phyloP scores from a whole-genome alignment of 2,113 vertebrate genomes.

The Trematomus loennbergii region DNA sequence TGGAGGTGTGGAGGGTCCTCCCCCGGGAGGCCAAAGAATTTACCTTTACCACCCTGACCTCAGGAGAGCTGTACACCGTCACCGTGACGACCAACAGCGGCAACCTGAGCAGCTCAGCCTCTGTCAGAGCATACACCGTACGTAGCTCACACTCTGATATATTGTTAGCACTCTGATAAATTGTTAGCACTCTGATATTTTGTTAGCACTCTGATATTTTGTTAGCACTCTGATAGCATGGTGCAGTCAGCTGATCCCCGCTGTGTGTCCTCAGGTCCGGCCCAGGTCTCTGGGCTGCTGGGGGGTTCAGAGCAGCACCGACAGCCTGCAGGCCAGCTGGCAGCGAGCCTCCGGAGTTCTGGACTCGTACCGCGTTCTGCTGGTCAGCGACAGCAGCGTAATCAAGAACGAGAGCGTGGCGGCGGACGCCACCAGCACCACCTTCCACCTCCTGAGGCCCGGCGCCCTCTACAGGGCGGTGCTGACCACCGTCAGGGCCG shows the following conservation, averaged over 20 bases:
- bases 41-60: conserved; percentile 86
- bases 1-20: conserved; percentile 82
- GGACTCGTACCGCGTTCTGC: conserved; percentile 90
- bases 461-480: conserved; percentile 94
- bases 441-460: conserved; percentile 87
- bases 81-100: conserved; percentile 89
- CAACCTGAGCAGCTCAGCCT: conserved; percentile 87
- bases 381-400: conserved; percentile 93
- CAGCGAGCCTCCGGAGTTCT: conserved; percentile 82
- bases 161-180: too few relatives aligned
- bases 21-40: conserved; percentile 86
- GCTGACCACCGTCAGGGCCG: conserved; percentile 89
- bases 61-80: conserved; percentile 87
- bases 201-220: too few relatives aligned
- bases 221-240: too few relatives aligned
- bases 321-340: conserved; percentile 90
- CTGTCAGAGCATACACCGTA: conserved; percentile 89
- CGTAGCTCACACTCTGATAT: conserved; percentile 10
- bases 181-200: too few relatives aligned
- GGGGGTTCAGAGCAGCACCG: conserved; percentile 84
- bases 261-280: conserved; percentile 84
- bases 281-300: conserved; percentile 86
- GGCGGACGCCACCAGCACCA: conserved; percentile 80
- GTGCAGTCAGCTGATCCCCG: too few relatives aligned
- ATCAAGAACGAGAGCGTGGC: conserved; percentile 94